Evolutionary conservation across 2,113 vertebrate genomes (phyloP), one percentile per base, ranked within the genome.

Genomic region (Nannobrachium achirus): DNA sequence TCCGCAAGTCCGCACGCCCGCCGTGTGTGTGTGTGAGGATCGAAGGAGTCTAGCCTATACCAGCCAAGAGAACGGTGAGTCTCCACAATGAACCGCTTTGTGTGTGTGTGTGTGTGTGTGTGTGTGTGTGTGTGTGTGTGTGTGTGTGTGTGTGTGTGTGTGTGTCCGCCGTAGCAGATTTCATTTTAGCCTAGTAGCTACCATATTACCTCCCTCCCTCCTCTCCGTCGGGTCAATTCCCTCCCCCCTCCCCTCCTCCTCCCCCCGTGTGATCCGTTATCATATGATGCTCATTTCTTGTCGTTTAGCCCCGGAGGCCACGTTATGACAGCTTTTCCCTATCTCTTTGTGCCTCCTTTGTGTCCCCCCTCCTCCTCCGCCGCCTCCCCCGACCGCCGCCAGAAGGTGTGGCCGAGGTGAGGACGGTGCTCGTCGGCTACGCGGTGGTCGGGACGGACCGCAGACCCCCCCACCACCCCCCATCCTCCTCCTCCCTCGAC

Each of bases 401-500:
- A 77, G 88, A 93, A 93, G 93, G 93, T 92, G 93, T 92, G 93
- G 93, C 82, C 82, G 86, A 87, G 85, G 85, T 86, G 87, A 88
- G 4, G 82, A 71, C 76, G 84, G 50, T 83, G 71, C 75, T 79
- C 71, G 14, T 50, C 48, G 48, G 14, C n/a, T 82, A 75, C 66
- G 68, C 66, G 68, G 80, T 69, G 76, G 77, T 87, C 20, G 20
- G 20, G 1, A n/a, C 71, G 84, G 85, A 88, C 88, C 75, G 82
- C 86, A 86, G 80, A 87, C 84, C 85, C 79, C 85, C 76, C 81
- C 42, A 61, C 74, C 73, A 69, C 56, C 48, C 18, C 56, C n/a
- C 16, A 4, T 5, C 73, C 68, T 61, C 45, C 68, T 65, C 51
- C 39, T 4, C 4, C 20, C 4, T 4, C 1, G 20, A 2, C 20